These are phyloP conservation scores for Mesoclemmys tuberculata DNA, from an alignment of 2,113 vertebrate species.

Conservation along the genomic window DNA sequence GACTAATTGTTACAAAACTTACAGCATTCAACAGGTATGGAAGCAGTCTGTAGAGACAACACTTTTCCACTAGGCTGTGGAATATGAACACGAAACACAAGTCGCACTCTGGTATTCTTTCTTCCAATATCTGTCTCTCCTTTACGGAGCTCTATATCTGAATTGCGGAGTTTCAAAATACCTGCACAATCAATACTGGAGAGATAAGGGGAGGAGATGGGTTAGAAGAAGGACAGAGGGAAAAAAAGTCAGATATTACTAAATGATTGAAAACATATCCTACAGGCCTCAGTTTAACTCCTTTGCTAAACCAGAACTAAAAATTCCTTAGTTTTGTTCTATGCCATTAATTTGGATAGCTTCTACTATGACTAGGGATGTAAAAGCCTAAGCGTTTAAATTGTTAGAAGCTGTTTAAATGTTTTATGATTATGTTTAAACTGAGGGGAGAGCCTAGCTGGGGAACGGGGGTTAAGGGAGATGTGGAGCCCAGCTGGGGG, in stretches of 20 bases:
- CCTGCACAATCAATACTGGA: slow-evolving; percentile 97
- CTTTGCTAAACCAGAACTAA: neutral
- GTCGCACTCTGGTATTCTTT: slow-evolving; percentile 96
- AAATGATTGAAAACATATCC: neutral
- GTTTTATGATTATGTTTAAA: too few relatives aligned
- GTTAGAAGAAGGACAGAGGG: slow-evolving; percentile 29
- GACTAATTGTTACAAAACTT: slow-evolving; percentile 76
- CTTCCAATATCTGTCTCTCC: slow-evolving; percentile 98
- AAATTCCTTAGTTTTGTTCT: neutral
- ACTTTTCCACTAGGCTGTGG: slow-evolving; percentile 95
- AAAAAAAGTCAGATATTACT: slow-evolving; percentile 25
- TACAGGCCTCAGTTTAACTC: neutral
- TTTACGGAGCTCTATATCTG: slow-evolving; percentile 98
- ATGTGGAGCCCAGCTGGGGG: too few relatives aligned
- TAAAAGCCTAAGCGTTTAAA: too few relatives aligned
- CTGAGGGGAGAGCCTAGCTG: too few relatives aligned
- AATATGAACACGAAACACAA: slow-evolving; percentile 97
- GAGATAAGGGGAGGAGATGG: neutral
- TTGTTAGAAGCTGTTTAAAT: too few relatives aligned
- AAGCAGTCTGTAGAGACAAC: slow-evolving; percentile 93
- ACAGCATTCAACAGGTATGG: slow-evolving; percentile 99
- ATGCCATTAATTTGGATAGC: neutral
- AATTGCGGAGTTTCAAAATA: slow-evolving; percentile 98
- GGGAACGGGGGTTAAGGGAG: too few relatives aligned
- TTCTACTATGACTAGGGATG: neutral